Base-by-base conservation (phyloP, 2,113 vertebrate species). In the Alligator mississippiensis region DNA sequence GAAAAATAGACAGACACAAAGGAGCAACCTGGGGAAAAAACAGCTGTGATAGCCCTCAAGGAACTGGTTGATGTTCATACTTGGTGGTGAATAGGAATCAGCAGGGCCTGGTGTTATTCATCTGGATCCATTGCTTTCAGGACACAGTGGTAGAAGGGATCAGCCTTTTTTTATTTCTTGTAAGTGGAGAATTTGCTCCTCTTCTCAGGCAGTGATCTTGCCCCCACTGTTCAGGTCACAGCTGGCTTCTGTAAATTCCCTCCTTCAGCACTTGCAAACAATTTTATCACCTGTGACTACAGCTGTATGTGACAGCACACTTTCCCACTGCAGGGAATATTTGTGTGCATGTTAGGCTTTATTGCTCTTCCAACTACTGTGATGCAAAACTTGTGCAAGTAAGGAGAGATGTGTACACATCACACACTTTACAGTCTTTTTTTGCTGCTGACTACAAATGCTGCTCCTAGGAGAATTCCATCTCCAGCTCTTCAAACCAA, bases 61-160 rank as follows among this genome's bases (percentile, higher is more conserved):
- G 54, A 70, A 34, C 0, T 74, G 14, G 2, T 47, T 87, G 74
- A 15, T n/a, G 64, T 63, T 80, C 59, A 19, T 0, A 0, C 21
- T 58, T 22, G 84, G 2, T 55, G 68, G 55, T 68, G 28, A 4
- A 4, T 0, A 54, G 68, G 55, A 24, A 10, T 2, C 72, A 5
- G 9, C 68, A 58, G 54, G 59, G 24, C 15, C 70, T 9, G 9
- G 15, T 47, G 27, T 83, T 84, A 64, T 93, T 80, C 22, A 30
- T 27, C 25, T 25, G 3, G 54, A 13, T 4, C n/a, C 85, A 38
- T 4, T 27, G 17, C 15, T 38, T 4, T 15, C 21, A 19, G 64
- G 61, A 17, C 72, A 22, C 72, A 74, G 34, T 57, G 34, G 14
- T 1, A 24, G 78, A 68, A 28, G 0, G 0, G 57, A 89, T 9